Evolutionary conservation across 1,140 invertebrate species (phyloP).

Genomic region (Drosophila subpulchrella): DNA sequence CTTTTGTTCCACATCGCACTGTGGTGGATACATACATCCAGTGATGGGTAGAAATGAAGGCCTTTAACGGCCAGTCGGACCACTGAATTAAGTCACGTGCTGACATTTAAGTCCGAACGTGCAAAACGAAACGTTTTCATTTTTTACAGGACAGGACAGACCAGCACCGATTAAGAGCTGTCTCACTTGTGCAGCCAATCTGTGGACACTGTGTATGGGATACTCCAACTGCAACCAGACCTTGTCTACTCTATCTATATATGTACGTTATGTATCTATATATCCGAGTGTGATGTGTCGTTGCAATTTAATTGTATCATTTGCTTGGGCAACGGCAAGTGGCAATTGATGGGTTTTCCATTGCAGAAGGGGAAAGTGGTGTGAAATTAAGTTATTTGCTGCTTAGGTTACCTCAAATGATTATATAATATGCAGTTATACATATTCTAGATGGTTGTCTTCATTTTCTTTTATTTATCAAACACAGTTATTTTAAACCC

Average conservation of each 20-base stretch:
- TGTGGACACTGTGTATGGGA: conserved; percentile 9
- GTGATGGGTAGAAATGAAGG: conserved; percentile 3
- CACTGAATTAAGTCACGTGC: conserved; percentile 70
- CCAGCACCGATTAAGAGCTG: conserved; percentile 34
- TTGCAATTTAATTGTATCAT: conserved; percentile 46
- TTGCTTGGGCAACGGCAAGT: conserved; percentile 43
- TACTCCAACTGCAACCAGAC: background rate
- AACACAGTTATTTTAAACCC: too few species aligned
- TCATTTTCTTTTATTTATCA: too few species aligned
- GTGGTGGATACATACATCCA: background rate
- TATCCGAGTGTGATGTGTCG: conserved; percentile 18
- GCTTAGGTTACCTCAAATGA: background rate
- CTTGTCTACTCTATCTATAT: background rate
- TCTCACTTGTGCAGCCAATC: conserved; percentile 38
- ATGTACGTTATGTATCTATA: conserved; percentile 1
- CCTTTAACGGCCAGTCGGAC: background rate
- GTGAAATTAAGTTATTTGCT: background rate
- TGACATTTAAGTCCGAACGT: conserved; percentile 79
- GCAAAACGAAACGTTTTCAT: conserved; percentile 60
- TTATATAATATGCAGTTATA: background rate
- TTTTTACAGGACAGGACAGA: background rate
- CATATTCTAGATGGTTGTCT: too few species aligned
- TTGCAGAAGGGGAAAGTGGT: background rate
- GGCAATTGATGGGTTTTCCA: conserved; percentile 36
- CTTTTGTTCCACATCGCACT: background rate